A percentile compares a stretch with the other conserved stretches of the same genome.
phyloP scores from a whole-genome alignment of 2,888 invertebrate species.

The Drosophila conformis region DNA sequence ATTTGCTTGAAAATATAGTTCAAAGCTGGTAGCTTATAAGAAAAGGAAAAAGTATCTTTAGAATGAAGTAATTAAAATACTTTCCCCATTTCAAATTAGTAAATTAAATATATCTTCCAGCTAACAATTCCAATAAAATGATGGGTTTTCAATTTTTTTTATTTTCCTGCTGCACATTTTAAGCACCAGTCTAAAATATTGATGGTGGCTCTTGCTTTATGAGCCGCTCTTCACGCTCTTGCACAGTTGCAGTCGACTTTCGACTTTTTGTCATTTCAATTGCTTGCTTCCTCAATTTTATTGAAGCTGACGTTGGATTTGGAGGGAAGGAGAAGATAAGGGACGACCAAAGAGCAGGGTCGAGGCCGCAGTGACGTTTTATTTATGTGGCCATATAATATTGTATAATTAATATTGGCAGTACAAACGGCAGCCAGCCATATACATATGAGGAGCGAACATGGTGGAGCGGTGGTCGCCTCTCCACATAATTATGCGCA shows the following conservation, averaged over 20 bases:
- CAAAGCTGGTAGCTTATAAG: too few relatives aligned
- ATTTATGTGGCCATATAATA: slow-evolving; percentile 71
- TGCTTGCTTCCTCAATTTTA: slow-evolving; percentile 52
- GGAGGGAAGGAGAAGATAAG: slow-evolving; percentile 11
- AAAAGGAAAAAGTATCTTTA: neutral
- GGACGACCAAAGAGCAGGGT: slow-evolving; percentile 7
- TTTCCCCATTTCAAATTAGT: neutral
- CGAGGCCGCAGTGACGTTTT: slow-evolving; percentile 47
- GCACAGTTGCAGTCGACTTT: slow-evolving; percentile 25
- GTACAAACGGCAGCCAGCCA: slow-evolving; percentile 16
- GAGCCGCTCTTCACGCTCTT: slow-evolving; percentile 1
- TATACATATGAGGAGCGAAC: slow-evolving; percentile 4
- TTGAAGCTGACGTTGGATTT: slow-evolving; percentile 50
- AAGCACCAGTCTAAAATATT: slow-evolving; percentile 22
- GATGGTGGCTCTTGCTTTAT: slow-evolving; percentile 1
- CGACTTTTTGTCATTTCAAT: slow-evolving; percentile 54
- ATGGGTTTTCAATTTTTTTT: neutral
- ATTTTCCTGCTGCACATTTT: neutral
- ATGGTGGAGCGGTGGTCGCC: slow-evolving; percentile 1
- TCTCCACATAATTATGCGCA: slow-evolving; percentile 80
- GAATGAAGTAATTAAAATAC: neutral
- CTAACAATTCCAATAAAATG: neutral
- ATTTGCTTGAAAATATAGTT: neutral
- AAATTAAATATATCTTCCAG: neutral
- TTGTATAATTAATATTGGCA: slow-evolving; percentile 18